Base-by-base conservation (phyloP, 2,797 vertebrate species). In the Calcarius lapponicus region DNA sequence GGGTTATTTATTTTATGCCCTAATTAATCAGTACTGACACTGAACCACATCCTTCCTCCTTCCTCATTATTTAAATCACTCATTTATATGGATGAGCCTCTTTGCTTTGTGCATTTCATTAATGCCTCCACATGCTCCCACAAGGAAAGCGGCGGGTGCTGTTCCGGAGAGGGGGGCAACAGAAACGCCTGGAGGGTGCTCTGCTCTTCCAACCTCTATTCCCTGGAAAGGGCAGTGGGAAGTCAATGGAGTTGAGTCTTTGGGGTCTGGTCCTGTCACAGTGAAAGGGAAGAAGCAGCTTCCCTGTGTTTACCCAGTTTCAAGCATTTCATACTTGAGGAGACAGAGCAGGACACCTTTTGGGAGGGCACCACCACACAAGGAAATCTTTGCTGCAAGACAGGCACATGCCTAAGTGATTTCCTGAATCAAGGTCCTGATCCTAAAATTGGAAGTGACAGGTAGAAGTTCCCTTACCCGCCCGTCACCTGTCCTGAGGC, bases 1-100 rank as follows among this genome's bases (percentile, higher is more conserved):
- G 97, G 96, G 97, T 97, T 97, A 98, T 97, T 97, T 97, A 98
- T 98, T 99, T 99, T 98, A 98, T 98, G 98, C 98, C 98, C 97
- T 98, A 98, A 98, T 99, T 98, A 99, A 99, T 99, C 98, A 98
- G 98, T 98, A 98, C 97, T 98, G 99, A 99, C 99, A 98, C 96
- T 95, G 97, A 98, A 98, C 98, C 98, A 98, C 98, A 98, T 98
- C 98, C 98, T 98, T 98, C 98, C 98, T 98, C 98, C 97, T 98
- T 98, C 97, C 98, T 99, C 98, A 98, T 99, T 99, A 99, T 98
- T 98, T 98, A 98, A 99, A 99, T 99, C 98, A 98, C 93, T 98
- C 97, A 98, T 99, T 99, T 99, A 98, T 98, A 98, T 98, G 98
- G 98, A 98, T 97, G 97, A 98, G 96, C 96, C 94, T 97, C 98